phyloP scores from a whole-genome alignment of 2,797 vertebrate genomes.

The Vipera latastei region DNA sequence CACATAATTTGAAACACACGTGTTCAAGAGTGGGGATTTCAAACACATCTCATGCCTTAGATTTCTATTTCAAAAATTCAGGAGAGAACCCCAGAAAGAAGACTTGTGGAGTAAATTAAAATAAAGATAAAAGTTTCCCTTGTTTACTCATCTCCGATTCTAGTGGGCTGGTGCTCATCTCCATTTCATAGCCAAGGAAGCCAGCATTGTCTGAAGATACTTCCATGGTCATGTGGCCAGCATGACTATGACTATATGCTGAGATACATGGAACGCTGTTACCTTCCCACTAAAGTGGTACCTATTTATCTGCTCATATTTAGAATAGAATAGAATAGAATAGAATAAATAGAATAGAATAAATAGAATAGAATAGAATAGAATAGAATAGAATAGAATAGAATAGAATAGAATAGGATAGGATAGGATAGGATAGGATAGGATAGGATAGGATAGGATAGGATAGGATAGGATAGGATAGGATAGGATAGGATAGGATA shows the following conservation, averaged over 20 bases:
- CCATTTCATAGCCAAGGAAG: not conserved
- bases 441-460: too few species aligned
- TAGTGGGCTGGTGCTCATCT: not conserved
- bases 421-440: too few species aligned
- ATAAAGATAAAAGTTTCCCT: not conserved
- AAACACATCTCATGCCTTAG: not conserved
- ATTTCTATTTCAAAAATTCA: not conserved
- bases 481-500: too few species aligned
- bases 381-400: too few species aligned
- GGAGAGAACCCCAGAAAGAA: not conserved
- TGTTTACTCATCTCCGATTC: not conserved
- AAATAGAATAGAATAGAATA: too few species aligned
- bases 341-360: too few species aligned
- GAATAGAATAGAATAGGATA: too few species aligned
- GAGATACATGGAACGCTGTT: not conserved
- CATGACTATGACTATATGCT: not conserved
- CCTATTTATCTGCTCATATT: not conserved
- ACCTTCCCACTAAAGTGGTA: not conserved
- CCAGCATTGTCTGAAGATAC: not conserved
- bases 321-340: too few species aligned
- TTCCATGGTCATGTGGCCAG: not conserved
- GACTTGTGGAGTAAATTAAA: conserved; percentile 73
- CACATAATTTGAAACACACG: not conserved
- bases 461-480: too few species aligned
- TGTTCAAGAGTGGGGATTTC: not conserved